Conservation (phyloP, 1,140 invertebrate species). For the Aphaenogaster ashmeadi region DNA sequence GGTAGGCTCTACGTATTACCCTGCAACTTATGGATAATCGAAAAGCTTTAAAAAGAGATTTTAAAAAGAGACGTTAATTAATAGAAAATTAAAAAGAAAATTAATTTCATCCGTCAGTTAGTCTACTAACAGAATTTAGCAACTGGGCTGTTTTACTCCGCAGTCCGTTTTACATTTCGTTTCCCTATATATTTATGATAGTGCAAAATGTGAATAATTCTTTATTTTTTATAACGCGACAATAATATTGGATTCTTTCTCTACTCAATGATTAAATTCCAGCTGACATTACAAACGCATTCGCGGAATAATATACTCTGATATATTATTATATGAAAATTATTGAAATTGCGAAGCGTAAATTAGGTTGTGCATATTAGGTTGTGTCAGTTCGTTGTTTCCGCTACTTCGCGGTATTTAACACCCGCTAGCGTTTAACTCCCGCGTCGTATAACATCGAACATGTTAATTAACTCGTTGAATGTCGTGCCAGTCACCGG, state of each 20-base stretch:
- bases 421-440: not conserved
- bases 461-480: slow-evolving; percentile 10
- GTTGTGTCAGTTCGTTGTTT: not conserved
- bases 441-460: not conserved
- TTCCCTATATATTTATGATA: not conserved
- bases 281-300: not conserved
- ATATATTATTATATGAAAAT: not conserved
- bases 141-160: no score
- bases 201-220: not conserved
- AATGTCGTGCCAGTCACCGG: no score
- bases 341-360: not conserved
- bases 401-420: not conserved
- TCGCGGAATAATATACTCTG: not conserved
- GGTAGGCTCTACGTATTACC: no score
- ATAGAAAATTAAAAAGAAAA: no score
- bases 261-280: not conserved
- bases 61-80: no score
- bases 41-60: no score
- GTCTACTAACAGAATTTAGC: not conserved
- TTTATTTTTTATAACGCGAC: not conserved
- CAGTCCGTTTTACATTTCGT: no score
- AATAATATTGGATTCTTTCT: not conserved
- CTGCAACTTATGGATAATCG: no score
- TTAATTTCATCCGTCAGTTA: no score
- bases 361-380: not conserved